These are phyloP conservation scores for Alcedo quadribrachys DNA, from an alignment of 2,797 vertebrate genomes.

Conservation along the genomic window DNA sequence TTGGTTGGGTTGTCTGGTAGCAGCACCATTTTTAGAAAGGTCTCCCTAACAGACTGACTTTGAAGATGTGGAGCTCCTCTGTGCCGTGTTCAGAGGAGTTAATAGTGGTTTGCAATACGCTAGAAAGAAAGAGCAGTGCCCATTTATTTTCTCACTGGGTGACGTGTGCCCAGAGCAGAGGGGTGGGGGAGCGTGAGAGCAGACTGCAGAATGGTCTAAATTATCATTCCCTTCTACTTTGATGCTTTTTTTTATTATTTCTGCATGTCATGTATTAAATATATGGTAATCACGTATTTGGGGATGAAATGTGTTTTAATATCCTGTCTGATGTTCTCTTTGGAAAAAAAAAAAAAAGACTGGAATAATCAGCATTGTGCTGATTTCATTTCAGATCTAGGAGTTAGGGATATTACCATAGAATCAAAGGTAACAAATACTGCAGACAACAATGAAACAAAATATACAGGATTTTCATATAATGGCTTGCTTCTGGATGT, in stretches of 20 bases:
- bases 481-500: not conserved
- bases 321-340: slow-evolving; percentile 46
- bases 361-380: not conserved
- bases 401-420: not conserved
- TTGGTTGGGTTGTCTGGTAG: not conserved
- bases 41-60: not conserved
- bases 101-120: accelerated
- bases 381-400: slow-evolving; percentile 10
- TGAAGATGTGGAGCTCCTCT: not conserved
- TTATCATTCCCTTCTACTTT: slow-evolving; percentile 18
- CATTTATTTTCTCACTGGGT: not conserved
- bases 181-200: not conserved
- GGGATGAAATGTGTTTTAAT: slow-evolving; percentile 44
- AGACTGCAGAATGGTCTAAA: not conserved
- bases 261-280: not conserved
- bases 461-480: not conserved
- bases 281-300: slow-evolving; percentile 2
- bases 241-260: slow-evolving; percentile 24
- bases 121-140: not conserved
- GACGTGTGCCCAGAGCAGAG: not conserved
- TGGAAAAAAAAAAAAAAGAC: not conserved
- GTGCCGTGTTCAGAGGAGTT: not conserved
- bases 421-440: slow-evolving; percentile 27
- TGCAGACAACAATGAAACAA: not conserved
- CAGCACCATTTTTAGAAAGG: not conserved